These are phyloP conservation scores for Anastrepha obliqua DNA, from an alignment of 1,140 invertebrate genomes.

Conservation along the genomic window DNA sequence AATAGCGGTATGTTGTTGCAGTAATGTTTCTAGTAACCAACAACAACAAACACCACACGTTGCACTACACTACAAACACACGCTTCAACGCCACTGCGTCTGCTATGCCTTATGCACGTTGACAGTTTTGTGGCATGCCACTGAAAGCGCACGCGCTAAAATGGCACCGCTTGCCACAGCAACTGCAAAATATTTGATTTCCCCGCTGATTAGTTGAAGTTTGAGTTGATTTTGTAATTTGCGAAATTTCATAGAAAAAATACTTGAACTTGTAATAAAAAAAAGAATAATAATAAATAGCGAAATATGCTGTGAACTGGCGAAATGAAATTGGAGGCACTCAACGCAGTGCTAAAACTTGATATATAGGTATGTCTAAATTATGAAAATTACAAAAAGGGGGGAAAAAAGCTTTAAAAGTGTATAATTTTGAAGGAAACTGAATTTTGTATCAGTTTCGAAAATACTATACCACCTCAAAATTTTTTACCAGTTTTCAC, in stretches of 20 bases:
- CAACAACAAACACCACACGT: not conserved
- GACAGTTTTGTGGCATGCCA: slow-evolving; percentile 50
- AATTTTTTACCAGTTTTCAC: no score
- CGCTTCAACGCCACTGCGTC: slow-evolving; percentile 27
- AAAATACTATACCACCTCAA: no score
- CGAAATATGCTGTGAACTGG: no score
- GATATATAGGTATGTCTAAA: no score
- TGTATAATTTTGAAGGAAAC: no score
- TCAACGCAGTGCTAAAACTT: no score
- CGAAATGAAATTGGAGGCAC: no score
- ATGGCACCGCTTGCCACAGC: slow-evolving; percentile 36
- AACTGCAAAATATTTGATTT: slow-evolving; percentile 33
- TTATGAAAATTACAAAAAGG: no score
- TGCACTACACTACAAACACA: not conserved
- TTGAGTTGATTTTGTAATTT: slow-evolving; percentile 16
- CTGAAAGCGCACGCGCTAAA: slow-evolving; percentile 47
- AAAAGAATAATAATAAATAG: no score
- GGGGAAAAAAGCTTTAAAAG: no score
- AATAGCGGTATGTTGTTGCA: slow-evolving; percentile 24
- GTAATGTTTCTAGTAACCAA: not conserved
- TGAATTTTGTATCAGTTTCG: no score
- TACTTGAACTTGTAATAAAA: no score
- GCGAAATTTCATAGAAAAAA: not conserved
- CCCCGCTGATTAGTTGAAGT: slow-evolving; percentile 27
- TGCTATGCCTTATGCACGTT: not conserved